Evolutionary conservation across 2,113 vertebrate species (phyloP).

Genomic region (Hemiprocne comata): DNA sequence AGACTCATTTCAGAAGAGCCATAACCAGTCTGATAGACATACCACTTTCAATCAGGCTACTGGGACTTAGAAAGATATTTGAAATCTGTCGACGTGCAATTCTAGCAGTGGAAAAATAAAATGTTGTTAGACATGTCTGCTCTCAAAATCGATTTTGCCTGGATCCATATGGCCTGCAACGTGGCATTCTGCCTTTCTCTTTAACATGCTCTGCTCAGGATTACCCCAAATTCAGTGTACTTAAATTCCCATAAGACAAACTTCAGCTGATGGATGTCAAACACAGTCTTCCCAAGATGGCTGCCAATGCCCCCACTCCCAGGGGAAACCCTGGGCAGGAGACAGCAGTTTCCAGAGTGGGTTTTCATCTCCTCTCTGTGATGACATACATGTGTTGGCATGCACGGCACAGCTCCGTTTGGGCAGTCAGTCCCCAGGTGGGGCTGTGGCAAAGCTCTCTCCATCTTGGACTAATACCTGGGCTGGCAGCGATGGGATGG

Average conservation of each 20-base stretch:
- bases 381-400: accelerated
- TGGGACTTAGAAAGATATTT: neutral
- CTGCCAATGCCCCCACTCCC: neutral
- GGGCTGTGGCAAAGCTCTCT: neutral
- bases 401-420: neutral
- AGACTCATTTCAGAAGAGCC: neutral
- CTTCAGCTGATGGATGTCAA: neutral
- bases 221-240: neutral
- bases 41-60: neutral
- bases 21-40: neutral
- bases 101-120: neutral
- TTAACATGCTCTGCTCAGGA: neutral
- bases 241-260: neutral
- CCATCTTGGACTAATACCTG: neutral
- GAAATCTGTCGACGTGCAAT: neutral
- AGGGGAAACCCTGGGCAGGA: neutral
- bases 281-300: neutral
- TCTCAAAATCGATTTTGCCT: neutral
- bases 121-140: neutral
- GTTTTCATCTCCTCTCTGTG: neutral
- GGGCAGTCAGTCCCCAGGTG: neutral
- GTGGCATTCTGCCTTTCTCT: neutral
- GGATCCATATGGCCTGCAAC: neutral
- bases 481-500: accelerated
- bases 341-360: neutral